Evolutionary conservation across 2,797 vertebrate genomes (phyloP).

Genomic region (Apogon hyalosoma): DNA sequence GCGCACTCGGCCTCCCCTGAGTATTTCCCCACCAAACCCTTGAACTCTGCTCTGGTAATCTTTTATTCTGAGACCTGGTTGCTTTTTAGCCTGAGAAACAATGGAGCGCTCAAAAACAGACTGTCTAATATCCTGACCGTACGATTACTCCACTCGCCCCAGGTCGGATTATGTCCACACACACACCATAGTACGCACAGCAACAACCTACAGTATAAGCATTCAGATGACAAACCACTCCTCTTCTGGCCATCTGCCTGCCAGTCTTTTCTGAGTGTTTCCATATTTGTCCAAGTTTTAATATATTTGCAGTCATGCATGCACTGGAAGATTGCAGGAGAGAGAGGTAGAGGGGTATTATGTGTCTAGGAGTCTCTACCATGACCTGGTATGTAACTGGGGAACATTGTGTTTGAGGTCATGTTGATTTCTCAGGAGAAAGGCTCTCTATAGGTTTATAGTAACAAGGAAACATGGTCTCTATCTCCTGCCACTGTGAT

Average conservation of each 20-base stretch:
- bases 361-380: slow-evolving; percentile 50
- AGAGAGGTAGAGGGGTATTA: slow-evolving; percentile 35
- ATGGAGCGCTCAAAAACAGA: slow-evolving; percentile 65
- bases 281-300: slow-evolving; percentile 47
- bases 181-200: slow-evolving; percentile 1
- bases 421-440: slow-evolving; percentile 81
- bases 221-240: slow-evolving; percentile 29
- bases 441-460: slow-evolving; percentile 57
- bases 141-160: slow-evolving; percentile 56
- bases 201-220: neutral
- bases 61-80: slow-evolving; percentile 72
- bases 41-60: slow-evolving; percentile 81
- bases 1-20: slow-evolving; percentile 77
- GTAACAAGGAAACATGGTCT: slow-evolving; percentile 66
- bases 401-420: slow-evolving; percentile 70
- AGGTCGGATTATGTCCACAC: slow-evolving; percentile 26
- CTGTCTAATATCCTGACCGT: slow-evolving; percentile 66
- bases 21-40: slow-evolving; percentile 79
- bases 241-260: slow-evolving; percentile 16
- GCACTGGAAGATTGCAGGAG: slow-evolving; percentile 31
- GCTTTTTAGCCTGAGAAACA: slow-evolving; percentile 71
- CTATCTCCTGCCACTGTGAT: slow-evolving; percentile 79
- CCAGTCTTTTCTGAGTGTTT: slow-evolving; percentile 11
- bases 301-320: slow-evolving; percentile 57
- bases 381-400: slow-evolving; percentile 43